phyloP scores from a whole-genome alignment of 1,140 invertebrate genomes.

The Neotoxoptera formosana region DNA sequence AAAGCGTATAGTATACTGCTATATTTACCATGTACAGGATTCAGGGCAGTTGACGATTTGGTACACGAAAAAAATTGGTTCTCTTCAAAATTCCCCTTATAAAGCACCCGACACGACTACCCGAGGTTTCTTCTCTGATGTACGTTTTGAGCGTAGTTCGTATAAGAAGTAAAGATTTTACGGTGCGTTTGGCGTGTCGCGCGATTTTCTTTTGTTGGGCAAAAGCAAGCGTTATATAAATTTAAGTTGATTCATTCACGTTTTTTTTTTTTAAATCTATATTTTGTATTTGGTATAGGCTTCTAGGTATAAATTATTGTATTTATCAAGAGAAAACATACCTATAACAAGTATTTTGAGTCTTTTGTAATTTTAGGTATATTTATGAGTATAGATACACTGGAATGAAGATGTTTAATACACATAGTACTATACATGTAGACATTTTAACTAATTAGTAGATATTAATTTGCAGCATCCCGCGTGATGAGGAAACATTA shows the following conservation, averaged over 20 bases:
- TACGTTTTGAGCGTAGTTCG: background rate
- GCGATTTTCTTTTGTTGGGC: background rate
- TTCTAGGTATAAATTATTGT: background rate
- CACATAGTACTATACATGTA: background rate
- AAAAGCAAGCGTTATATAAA: background rate
- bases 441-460: background rate
- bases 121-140: background rate
- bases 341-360: background rate
- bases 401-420: background rate
- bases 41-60: background rate
- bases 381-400: no score
- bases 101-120: background rate
- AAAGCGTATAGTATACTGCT: no score
- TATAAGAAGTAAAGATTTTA: background rate
- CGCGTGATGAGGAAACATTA: background rate
- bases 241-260: background rate
- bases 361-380: background rate
- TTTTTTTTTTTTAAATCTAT: background rate
- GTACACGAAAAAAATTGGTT: background rate
- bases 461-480: no score
- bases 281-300: background rate
- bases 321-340: background rate
- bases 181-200: background rate
- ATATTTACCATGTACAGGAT: background rate
- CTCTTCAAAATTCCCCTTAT: background rate